These are phyloP conservation scores for Ypsolopha scabrella DNA, from an alignment of 2,888 invertebrate species.

Conservation along the genomic window DNA sequence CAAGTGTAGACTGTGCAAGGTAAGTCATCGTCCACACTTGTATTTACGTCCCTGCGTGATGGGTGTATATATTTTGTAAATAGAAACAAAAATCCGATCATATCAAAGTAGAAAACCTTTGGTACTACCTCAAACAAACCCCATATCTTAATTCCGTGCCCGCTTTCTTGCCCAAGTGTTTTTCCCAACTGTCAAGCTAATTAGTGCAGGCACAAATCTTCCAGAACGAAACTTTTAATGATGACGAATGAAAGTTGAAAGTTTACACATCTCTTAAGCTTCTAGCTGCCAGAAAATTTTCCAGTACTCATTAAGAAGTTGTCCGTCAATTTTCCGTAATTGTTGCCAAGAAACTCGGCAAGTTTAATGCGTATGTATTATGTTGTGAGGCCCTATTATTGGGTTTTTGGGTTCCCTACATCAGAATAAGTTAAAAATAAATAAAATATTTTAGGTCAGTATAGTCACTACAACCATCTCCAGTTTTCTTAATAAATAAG, in stretches of 20 bases:
- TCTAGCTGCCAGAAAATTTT: conserved; percentile 43
- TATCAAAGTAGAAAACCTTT: too few species aligned
- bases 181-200: conserved; percentile 53
- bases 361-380: background rate
- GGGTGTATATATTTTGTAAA: too few species aligned
- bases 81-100: too few species aligned
- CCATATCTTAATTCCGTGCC: too few species aligned
- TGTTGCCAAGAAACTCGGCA: conserved; percentile 2
- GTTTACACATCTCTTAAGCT: conserved; percentile 60
- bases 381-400: background rate
- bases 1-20: too few species aligned
- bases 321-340: conserved; percentile 39
- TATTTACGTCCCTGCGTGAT: too few species aligned
- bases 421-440: background rate
- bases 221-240: conserved; percentile 61
- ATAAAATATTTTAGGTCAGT: background rate
- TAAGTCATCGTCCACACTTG: too few species aligned
- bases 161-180: conserved; percentile 12
- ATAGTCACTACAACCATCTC: background rate
- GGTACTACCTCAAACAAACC: too few species aligned
- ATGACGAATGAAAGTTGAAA: conserved; percentile 56
- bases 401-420: background rate
- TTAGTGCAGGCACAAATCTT: conserved; percentile 65
- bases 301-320: conserved; percentile 61
- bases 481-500: too few species aligned